Percentiles rank a stretch among this genome's conserved stretches.
Evolutionary conservation across 2,797 vertebrate species (phyloP).

Genomic region (Paratrypauchen microcephalus): DNA sequence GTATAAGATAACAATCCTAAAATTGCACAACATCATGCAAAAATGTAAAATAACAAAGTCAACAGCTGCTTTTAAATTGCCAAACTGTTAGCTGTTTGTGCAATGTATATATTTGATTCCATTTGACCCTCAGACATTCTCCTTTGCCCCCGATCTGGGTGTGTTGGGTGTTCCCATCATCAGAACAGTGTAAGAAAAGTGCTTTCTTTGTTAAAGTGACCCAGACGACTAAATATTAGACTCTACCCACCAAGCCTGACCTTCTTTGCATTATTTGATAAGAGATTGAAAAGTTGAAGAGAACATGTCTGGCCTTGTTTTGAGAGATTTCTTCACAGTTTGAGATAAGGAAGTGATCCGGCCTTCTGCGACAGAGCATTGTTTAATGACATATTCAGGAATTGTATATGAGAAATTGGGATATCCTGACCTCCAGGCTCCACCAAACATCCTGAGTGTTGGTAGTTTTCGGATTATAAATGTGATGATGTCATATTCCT

Average conservation of each 20-base stretch:
- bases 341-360: slow-evolving; percentile 44
- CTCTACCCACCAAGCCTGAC: slow-evolving; percentile 28
- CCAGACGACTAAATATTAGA: slow-evolving; percentile 36
- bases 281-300: slow-evolving; percentile 23
- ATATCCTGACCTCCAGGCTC: not conserved
- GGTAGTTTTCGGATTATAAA: too few relatives aligned
- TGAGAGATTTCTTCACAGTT: slow-evolving; percentile 30
- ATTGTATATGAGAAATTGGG: slow-evolving; percentile 31
- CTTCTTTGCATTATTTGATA: slow-evolving; percentile 43
- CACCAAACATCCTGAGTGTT: not conserved
- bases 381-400: slow-evolving; percentile 23
- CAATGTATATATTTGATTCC: slow-evolving; percentile 8
- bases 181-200: slow-evolving; percentile 50
- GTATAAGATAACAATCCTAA: too few relatives aligned
- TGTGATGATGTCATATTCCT: too few relatives aligned
- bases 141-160: slow-evolving; percentile 14
- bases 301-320: slow-evolving; percentile 21
- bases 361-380: slow-evolving; percentile 18
- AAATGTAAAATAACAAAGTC: too few relatives aligned
- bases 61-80: not conserved
- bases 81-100: too few relatives aligned
- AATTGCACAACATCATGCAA: too few relatives aligned
- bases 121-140: too few relatives aligned
- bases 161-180: slow-evolving; percentile 35
- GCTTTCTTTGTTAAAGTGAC: slow-evolving; percentile 47